Evolutionary conservation across 2,797 vertebrate genomes (phyloP).

Genomic region (Pseudochirops cupreus): DNA sequence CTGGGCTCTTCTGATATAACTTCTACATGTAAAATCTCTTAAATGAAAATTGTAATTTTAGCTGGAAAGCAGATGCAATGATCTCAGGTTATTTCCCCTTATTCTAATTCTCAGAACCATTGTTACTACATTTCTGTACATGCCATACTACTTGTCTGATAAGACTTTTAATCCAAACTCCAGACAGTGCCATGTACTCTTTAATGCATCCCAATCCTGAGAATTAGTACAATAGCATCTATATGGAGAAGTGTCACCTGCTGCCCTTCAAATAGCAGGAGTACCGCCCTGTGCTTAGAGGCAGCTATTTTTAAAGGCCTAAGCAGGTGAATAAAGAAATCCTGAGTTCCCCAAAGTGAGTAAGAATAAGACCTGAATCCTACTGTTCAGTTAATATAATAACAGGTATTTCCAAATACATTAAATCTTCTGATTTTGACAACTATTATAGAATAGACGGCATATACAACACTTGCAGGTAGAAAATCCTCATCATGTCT

Average conservation of each 20-base stretch:
- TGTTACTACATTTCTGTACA: neutral
- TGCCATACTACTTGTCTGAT: neutral
- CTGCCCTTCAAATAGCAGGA: neutral
- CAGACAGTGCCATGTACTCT: neutral
- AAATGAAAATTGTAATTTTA: conserved; percentile 37
- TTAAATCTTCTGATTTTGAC: fast-evolving
- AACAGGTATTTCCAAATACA: neutral
- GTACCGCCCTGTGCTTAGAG: neutral
- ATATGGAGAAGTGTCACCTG: neutral
- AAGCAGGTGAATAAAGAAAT: neutral
- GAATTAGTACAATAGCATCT: neutral
- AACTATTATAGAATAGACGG: neutral
- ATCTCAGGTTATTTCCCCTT: neutral
- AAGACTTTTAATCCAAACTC: neutral
- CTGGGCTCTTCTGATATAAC: conserved; percentile 43
- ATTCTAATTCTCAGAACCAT: neutral
- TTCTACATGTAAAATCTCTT: conserved; percentile 67
- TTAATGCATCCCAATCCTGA: neutral
- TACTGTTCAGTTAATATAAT: neutral
- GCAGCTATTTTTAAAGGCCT: neutral
- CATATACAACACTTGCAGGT: too few species aligned
- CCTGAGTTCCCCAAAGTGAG: neutral
- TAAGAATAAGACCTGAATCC: neutral
- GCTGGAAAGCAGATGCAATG: conserved; percentile 22
- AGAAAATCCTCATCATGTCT: neutral